Base-by-base conservation (phyloP, 2,888 invertebrate species). In the Drosophila neotestacea region DNA sequence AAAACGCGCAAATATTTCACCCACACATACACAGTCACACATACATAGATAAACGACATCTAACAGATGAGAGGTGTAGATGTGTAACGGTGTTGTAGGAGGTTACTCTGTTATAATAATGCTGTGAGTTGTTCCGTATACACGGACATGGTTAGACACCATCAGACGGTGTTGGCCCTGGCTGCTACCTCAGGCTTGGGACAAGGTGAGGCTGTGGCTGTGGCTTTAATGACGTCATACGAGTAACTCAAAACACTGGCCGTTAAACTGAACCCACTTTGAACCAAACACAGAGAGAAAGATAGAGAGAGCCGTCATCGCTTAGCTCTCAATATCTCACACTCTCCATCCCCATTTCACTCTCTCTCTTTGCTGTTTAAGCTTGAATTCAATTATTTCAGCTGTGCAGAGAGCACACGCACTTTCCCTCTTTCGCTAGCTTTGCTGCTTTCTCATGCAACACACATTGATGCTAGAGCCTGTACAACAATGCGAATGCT, bases 151-250 rank as follows among this genome's bases (percentile, higher is more conserved):
- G 56, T 56, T 52, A 44, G 56, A 44, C 65, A 47, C 39, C 56
- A 59, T 41, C 56, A 64, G 32, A 61, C 67, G 30, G 30, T 51
- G 34, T 39, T 67, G 70, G 70, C 66, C 73, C 50, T 67, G 73
- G 64, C 68, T 64, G 68, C 67, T 70, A 67, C 65, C 74, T 68
- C 68, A 70, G 71, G 64, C 77, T 79, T 81, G 70, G 71, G 16
- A 70, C 82, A 85, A 85, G 85, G 85, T 85, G 79, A 85, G 77
- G 80, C 76, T 81, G 75, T 63, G 48, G 58, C 72, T 70, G 68
- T 61, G 68, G 84, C 75, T 81, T 85, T 85, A 73, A 88, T 85
- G 85, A 85, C 85, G 85, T 85, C 85, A 85, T 85, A 61, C 74
- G 65, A 39, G 64, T 41, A 80, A 81, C 78, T 76, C 69, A 70